phyloP scores from a whole-genome alignment of 1,140 invertebrate genomes.

The Schlechtendalia chinensis region DNA sequence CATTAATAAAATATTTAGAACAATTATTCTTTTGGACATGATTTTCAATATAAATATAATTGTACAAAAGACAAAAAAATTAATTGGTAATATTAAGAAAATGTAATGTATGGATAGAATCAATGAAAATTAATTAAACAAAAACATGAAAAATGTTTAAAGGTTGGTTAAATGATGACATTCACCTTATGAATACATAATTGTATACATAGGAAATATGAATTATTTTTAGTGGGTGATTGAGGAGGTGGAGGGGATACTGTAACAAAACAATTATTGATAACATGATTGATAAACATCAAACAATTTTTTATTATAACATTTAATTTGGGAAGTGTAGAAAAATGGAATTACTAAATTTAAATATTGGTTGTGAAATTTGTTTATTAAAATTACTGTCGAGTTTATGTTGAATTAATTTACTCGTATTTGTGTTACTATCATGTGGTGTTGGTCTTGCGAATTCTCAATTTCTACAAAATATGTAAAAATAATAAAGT shows the following conservation, averaged over 20 bases:
- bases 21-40: background rate
- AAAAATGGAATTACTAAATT: background rate
- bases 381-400: background rate
- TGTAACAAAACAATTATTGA: background rate
- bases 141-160: no score
- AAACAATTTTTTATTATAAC: constrained; percentile 23
- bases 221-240: no score
- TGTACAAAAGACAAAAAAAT: background rate
- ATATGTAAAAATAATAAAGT: background rate
- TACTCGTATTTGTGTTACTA: background rate
- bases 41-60: background rate
- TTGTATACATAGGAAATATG: no score
- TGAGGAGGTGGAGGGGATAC: constrained; percentile 1
- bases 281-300: constrained; percentile 22
- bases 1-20: constrained; percentile 7
- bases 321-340: constrained; percentile 36
- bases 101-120: no score
- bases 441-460: background rate
- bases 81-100: no score
- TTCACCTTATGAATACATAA: no score
- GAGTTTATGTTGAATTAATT: background rate
- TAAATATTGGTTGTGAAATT: background rate
- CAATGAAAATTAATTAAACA: no score
- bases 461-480: background rate
- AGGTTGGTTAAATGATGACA: no score